Evolutionary conservation across 2,888 invertebrate genomes (phyloP).

Genomic region (Helleia helle): DNA sequence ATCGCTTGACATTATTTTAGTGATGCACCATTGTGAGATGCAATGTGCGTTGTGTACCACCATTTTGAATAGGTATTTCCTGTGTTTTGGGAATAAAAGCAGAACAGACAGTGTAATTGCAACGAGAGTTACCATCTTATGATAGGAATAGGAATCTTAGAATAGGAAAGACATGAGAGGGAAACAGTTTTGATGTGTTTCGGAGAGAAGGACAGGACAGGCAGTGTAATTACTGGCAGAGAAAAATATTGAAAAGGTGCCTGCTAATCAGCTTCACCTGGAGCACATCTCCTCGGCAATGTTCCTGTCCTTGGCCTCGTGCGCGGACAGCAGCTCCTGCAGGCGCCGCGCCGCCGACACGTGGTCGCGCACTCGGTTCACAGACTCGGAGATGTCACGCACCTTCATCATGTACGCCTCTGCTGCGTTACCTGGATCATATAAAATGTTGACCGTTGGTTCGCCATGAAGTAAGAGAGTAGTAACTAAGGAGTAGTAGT

Average conservation of each 20-base stretch:
- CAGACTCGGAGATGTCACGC: slow-evolving; percentile 77
- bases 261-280: slow-evolving; percentile 27
- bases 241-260: no score
- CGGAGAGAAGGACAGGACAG: no score
- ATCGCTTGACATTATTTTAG: background rate
- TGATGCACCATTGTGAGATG: background rate
- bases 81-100: no score
- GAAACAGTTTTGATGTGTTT: no score
- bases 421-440: slow-evolving; percentile 37
- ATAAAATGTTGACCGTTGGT: background rate
- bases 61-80: no score
- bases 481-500: no score
- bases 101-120: background rate
- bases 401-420: slow-evolving; percentile 62
- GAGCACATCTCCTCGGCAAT: slow-evolving; percentile 84
- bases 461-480: no score
- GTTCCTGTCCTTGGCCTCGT: slow-evolving; percentile 87
- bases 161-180: no score
- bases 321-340: slow-evolving; percentile 75
- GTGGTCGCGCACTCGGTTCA: slow-evolving; percentile 75
- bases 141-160: no score
- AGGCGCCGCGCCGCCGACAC: slow-evolving; percentile 76
- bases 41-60: no score
- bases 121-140: no score
- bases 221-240: no score